phyloP scores from a whole-genome alignment of 2,113 vertebrate species.

The Erythrolamprus reginae region DNA sequence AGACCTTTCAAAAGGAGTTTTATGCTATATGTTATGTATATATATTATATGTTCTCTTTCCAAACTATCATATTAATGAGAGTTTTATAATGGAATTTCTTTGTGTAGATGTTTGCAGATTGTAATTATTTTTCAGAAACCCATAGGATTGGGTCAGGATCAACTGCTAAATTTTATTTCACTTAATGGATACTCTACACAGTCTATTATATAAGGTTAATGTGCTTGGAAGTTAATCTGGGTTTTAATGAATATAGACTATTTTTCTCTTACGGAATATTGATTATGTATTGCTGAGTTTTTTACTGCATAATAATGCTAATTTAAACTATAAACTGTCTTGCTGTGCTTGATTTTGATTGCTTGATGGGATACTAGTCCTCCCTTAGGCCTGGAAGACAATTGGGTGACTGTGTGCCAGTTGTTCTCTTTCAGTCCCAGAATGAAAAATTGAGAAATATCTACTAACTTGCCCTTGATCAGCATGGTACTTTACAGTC shows the following conservation, averaged over 20 bases:
- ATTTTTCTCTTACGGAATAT: neutral
- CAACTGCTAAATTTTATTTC: neutral
- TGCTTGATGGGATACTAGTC: neutral
- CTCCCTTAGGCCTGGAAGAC: neutral
- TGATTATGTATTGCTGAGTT: neutral
- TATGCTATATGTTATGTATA: neutral
- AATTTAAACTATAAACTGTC: neutral
- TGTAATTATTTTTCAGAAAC: neutral
- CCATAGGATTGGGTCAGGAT: neutral
- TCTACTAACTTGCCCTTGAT: neutral
- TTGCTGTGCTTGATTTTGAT: neutral
- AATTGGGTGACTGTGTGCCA: neutral
- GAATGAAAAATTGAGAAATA: neutral
- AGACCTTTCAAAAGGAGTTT: neutral
- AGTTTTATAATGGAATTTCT: neutral
- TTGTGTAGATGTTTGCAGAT: neutral
- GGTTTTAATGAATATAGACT: neutral
- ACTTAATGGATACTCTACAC: neutral
- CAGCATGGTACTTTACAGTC: neutral
- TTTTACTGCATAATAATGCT: neutral
- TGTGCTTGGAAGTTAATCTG: neutral
- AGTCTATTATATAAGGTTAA: neutral
- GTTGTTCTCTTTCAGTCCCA: neutral
- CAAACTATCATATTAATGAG: neutral
- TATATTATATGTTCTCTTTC: neutral